Evolutionary conservation across 2,113 vertebrate genomes (phyloP).

Genomic region (Corythoichthys haematopterus): DNA sequence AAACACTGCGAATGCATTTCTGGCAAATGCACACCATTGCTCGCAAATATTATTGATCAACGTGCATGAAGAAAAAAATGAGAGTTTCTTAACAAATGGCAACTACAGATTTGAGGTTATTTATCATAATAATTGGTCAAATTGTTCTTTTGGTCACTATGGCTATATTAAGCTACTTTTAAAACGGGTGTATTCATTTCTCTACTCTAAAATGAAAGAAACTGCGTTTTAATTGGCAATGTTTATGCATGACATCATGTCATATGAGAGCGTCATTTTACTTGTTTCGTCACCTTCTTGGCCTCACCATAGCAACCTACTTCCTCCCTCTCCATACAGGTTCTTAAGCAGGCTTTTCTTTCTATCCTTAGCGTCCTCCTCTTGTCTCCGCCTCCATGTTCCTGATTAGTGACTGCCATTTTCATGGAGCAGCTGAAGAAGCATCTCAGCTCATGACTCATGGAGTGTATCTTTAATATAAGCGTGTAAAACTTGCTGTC

Average conservation of each 20-base stretch:
- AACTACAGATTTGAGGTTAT: background rate
- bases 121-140: background rate
- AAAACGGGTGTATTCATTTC: background rate
- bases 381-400: slow-evolving; percentile 4
- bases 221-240: slow-evolving; percentile 3
- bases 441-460: slow-evolving; percentile 1
- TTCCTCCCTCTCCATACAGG: slow-evolving; percentile 3
- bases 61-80: background rate
- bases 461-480: slow-evolving; percentile 1
- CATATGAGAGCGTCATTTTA: slow-evolving; percentile 19
- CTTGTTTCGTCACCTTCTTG: slow-evolving; percentile 18
- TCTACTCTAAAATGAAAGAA: background rate
- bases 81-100: background rate
- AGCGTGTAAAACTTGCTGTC: slow-evolving; percentile 6
- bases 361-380: slow-evolving; percentile 77
- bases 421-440: slow-evolving; percentile 34
- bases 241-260: slow-evolving; percentile 3
- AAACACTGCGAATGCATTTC: background rate
- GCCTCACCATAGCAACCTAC: slow-evolving; percentile 33
- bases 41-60: background rate
- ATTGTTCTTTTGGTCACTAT: background rate
- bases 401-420: slow-evolving; percentile 53
- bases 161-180: background rate
- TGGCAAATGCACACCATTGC: background rate
- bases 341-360: slow-evolving; percentile 81